These are phyloP conservation scores for Magallana ariakensis DNA, from an alignment of 1,140 invertebrate species.

Conservation along the genomic window DNA sequence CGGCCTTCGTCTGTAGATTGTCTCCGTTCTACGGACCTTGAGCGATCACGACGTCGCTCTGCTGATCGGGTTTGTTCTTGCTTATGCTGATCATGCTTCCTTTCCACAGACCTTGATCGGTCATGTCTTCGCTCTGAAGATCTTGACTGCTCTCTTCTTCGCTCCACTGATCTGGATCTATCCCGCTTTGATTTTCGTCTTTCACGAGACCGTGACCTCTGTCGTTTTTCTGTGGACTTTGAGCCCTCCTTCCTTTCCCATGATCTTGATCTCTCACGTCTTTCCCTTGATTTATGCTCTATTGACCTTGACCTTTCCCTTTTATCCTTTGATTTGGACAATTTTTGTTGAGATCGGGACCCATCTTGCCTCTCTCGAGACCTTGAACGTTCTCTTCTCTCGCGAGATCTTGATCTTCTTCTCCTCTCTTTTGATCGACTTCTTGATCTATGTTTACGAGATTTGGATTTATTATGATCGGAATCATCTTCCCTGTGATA, in stretches of 20 bases:
- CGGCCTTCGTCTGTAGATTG: conserved; percentile 39
- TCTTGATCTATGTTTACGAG: conserved; percentile 49
- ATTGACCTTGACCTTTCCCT: conserved; percentile 71
- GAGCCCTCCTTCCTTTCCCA: conserved; percentile 55
- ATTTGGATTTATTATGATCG: not conserved
- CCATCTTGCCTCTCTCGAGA: conserved; percentile 44
- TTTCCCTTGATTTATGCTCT: conserved; percentile 64
- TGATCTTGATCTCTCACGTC: conserved; percentile 70
- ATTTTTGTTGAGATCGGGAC: conserved; percentile 63
- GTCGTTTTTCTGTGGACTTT: conserved; percentile 58
- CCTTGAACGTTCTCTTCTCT: conserved; percentile 23
- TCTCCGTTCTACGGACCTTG: conserved; percentile 72
- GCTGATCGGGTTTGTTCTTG: conserved; percentile 55
- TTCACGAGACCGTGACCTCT: conserved; percentile 61
- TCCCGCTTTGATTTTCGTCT: conserved; percentile 47
- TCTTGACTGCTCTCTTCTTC: conserved; percentile 52
- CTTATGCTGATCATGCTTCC: conserved; percentile 16
- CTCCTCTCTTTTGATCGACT: conserved; percentile 51
- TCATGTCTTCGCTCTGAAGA: conserved; percentile 53
- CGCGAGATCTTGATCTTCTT: conserved; percentile 58
- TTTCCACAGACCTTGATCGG: conserved; percentile 47
- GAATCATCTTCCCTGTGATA: conserved; percentile 50
- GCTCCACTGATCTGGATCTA: conserved; percentile 50
- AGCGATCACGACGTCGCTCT: conserved; percentile 45
- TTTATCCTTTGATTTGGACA: conserved; percentile 54